Percentiles rank a stretch among this genome's conserved stretches.
Evolutionary conservation across 1,140 invertebrate species (phyloP).

Genomic region (Drosophila pachea): DNA sequence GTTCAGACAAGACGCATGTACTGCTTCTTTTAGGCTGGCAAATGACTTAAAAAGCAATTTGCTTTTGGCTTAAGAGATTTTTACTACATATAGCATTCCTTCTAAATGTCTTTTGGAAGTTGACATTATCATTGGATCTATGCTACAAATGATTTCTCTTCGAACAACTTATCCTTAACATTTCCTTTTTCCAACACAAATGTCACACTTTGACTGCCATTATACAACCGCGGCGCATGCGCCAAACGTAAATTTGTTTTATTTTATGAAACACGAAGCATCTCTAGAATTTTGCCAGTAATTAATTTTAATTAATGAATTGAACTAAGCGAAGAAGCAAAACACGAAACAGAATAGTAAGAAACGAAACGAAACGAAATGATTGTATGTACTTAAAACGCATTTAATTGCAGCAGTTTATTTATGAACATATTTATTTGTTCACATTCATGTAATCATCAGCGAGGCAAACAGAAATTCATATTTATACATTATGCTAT

Average conservation of each 20-base stretch:
- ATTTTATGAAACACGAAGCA: conserved; percentile 45
- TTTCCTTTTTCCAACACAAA: conserved; percentile 8
- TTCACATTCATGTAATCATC: conserved; percentile 24
- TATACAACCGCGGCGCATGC: conserved; percentile 23
- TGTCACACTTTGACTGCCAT: conserved; percentile 1
- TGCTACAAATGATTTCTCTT: background rate
- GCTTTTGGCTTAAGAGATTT: background rate
- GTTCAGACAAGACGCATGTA: conserved; percentile 38
- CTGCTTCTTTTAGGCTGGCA: conserved; percentile 12
- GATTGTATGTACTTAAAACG: conserved; percentile 67
- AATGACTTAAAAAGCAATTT: conserved; percentile 44
- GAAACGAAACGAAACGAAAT: conserved; percentile 25
- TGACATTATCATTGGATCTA: background rate
- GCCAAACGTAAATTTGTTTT: conserved; percentile 11
- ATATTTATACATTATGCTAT: conserved; percentile 51
- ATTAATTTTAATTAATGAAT: conserved; percentile 50
- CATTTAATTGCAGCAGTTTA: conserved; percentile 52
- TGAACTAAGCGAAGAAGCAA: conserved; percentile 31
- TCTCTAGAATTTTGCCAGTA: conserved; percentile 61
- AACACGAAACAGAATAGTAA: conserved; percentile 13
- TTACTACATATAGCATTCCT: background rate
- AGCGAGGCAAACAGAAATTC: conserved; percentile 3
- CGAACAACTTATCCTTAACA: conserved; percentile 3
- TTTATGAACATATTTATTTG: conserved; percentile 28
- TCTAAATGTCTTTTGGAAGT: background rate